A percentile compares a stretch with the other conserved stretches of the same genome.
Conservation (phyloP, 2,888 invertebrate genomes). For the Amphimallon solstitiale region DNA sequence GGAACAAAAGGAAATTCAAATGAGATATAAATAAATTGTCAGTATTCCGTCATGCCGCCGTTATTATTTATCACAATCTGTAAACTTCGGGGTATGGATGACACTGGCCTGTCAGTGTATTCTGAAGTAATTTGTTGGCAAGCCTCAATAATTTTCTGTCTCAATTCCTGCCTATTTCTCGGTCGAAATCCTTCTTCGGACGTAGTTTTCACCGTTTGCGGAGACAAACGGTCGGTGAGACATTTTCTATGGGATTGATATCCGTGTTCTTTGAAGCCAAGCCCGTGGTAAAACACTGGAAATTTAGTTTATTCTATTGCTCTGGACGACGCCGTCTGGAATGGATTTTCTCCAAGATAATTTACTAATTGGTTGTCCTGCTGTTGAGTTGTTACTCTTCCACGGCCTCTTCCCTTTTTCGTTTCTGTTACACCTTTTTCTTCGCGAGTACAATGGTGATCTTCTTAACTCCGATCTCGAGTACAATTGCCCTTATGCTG, state of each 20-base stretch:
- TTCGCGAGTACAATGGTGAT: neutral
- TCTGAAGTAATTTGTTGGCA: neutral
- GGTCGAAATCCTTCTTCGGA: neutral
- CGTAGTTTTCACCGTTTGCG: neutral
- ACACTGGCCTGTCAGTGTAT: no score
- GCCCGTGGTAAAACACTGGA: neutral
- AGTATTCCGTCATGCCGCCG: no score
- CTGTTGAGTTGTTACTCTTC: constrained; percentile 5
- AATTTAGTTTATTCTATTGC: neutral
- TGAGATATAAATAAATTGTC: no score
- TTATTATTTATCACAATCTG: no score
- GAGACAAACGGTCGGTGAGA: no score
- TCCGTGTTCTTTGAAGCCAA: neutral
- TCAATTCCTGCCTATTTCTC: neutral
- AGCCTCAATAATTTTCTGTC: neutral
- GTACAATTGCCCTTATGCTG: no score
- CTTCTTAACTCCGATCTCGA: neutral
- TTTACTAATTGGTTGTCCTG: no score
- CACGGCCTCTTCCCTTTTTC: neutral
- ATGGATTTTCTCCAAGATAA: constrained; percentile 1
- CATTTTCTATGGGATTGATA: constrained; percentile 1
- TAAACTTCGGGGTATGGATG: no score
- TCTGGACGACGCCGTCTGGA: neutral
- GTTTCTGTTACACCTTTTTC: neutral
- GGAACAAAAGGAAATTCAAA: no score